These are phyloP conservation scores for Caerostris darwini DNA, from an alignment of 1,140 invertebrate species.

Conservation along the genomic window DNA sequence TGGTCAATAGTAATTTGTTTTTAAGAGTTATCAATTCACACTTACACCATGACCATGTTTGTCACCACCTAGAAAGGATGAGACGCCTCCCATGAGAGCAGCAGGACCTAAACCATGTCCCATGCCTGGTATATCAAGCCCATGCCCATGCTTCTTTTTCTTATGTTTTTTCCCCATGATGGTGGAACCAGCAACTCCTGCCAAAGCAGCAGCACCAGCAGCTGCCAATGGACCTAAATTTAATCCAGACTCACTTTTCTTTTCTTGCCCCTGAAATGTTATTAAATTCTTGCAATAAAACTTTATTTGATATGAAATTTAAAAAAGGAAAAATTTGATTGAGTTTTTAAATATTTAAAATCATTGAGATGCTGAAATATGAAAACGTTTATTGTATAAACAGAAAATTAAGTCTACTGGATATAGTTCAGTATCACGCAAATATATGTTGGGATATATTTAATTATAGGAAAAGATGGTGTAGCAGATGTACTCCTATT, in stretches of 20 bases:
- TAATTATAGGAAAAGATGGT: no score
- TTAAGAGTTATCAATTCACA: background rate
- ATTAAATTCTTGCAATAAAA: no score
- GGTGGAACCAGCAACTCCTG: slow-evolving; percentile 60
- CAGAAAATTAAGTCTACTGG: no score
- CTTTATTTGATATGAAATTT: no score
- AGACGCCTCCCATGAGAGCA: slow-evolving; percentile 43
- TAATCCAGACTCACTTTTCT: slow-evolving; percentile 57
- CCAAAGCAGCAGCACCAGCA: slow-evolving; percentile 68
- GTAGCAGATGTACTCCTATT: no score
- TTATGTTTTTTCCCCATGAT: slow-evolving; percentile 54
- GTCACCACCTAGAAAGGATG: slow-evolving; percentile 35
- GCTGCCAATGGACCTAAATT: slow-evolving; percentile 51
- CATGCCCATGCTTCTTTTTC: slow-evolving; percentile 62
- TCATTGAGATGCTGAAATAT: no score
- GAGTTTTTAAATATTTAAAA: no score
- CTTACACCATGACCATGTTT: slow-evolving; percentile 67
- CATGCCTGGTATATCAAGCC: background rate
- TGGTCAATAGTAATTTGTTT: background rate
- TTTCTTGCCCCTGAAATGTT: slow-evolving; percentile 58
- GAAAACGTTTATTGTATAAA: no score
- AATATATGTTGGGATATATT: no score
- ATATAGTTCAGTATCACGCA: no score
- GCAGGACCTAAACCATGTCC: slow-evolving; percentile 42
- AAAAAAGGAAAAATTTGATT: no score